Conservation (phyloP, 2,888 invertebrate species). For the Prionchulus punctatus region DNA sequence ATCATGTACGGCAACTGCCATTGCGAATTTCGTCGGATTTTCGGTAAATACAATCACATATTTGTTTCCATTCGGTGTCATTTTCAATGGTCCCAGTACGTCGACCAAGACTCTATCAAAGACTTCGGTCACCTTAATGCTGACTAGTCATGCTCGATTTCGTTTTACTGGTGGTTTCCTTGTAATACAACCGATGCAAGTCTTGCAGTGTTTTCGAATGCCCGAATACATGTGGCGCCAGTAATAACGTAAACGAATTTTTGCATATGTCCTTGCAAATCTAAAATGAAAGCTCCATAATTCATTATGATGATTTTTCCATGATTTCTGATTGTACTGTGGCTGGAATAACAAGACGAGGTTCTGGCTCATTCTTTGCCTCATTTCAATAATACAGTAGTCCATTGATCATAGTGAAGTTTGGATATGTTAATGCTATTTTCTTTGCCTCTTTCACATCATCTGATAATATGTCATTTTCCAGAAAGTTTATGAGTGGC, state of each 20-base stretch:
- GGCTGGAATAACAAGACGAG: not conserved
- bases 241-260: not conserved
- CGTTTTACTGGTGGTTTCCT: not conserved
- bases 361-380: not conserved
- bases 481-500: not conserved
- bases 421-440: not conserved
- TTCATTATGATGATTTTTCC: not conserved
- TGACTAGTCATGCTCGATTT: not conserved
- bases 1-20: not conserved
- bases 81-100: not conserved
- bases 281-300: not conserved
- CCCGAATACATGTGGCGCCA: not conserved
- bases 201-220: not conserved
- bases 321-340: not conserved
- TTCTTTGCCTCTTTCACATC: not conserved
- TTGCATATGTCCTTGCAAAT: not conserved
- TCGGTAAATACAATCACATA: not conserved
- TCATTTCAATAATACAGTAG: not conserved
- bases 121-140: not conserved
- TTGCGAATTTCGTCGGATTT: not conserved
- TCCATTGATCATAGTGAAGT: not conserved
- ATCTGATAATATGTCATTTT: not conserved
- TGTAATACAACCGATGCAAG: not conserved
- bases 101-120: not conserved
- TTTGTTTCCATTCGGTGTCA: not conserved